Evolutionary conservation across 2,113 vertebrate species (phyloP).

Genomic region (Naja naja): DNA sequence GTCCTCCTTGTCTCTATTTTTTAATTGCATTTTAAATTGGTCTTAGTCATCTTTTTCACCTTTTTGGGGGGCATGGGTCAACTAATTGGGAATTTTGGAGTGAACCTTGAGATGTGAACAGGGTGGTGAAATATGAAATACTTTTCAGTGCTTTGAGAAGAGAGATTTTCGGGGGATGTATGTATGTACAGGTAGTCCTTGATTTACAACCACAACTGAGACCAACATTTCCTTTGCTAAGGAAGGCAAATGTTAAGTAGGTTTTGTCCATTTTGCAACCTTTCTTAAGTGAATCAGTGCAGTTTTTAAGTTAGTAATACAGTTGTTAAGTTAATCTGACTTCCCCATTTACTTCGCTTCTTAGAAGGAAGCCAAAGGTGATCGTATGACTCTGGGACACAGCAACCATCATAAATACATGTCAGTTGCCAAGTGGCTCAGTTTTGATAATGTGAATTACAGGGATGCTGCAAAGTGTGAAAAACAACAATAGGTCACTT

Average conservation of each 20-base stretch:
- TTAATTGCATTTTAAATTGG: not conserved
- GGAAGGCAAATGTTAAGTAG: not conserved
- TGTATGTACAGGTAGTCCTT: not conserved
- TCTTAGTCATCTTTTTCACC: not conserved
- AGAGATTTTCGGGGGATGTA: not conserved
- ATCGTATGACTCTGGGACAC: no score
- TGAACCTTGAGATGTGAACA: not conserved
- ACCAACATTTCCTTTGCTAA: not conserved
- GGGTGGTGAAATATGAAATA: not conserved
- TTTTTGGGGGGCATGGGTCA: not conserved
- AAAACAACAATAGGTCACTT: no score
- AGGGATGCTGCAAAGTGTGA: no score
- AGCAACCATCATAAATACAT: no score
- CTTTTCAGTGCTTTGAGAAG: not conserved
- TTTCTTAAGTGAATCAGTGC: no score
- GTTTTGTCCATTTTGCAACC: no score
- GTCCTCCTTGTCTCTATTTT: not conserved
- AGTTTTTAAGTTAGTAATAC: no score
- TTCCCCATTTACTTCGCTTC: no score
- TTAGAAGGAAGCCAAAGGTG: no score
- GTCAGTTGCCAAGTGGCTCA: no score
- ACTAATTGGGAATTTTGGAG: not conserved
- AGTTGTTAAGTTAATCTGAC: no score
- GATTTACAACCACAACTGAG: not conserved
- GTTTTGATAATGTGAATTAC: no score